Conservation (phyloP, 1,140 invertebrate genomes). For the Lycorma delicatula region DNA sequence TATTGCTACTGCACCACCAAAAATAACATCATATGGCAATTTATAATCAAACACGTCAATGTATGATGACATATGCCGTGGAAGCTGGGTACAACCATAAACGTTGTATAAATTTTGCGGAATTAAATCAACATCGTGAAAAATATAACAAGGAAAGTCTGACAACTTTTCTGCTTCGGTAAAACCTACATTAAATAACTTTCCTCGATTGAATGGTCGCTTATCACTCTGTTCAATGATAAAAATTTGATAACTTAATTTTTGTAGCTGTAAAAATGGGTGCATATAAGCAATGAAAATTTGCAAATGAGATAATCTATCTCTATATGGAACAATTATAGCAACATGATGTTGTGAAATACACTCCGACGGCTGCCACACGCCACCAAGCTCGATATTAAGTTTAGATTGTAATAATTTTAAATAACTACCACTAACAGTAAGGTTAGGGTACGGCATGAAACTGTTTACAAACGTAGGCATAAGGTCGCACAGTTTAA, state of each 20-base stretch:
- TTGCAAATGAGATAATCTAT: slow-evolving; percentile 68
- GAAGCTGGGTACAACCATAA: slow-evolving; percentile 80
- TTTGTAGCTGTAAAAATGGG: slow-evolving; percentile 77
- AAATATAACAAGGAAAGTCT: slow-evolving; percentile 77
- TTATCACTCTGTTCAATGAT: slow-evolving; percentile 78
- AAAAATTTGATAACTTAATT: slow-evolving; percentile 79
- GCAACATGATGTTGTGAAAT: slow-evolving; percentile 67
- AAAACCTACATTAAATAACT: slow-evolving; percentile 89
- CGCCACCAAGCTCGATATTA: slow-evolving; percentile 46
- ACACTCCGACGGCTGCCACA: slow-evolving; percentile 64
- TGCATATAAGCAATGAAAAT: slow-evolving; percentile 83
- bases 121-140: slow-evolving; percentile 92
- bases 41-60: slow-evolving; percentile 81
- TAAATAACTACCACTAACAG: slow-evolving; percentile 4
- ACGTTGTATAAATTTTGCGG: slow-evolving; percentile 83
- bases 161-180: slow-evolving; percentile 57
- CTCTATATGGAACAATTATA: slow-evolving; percentile 81
- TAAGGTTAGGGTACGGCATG: slow-evolving; percentile 2
- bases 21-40: slow-evolving; percentile 61
- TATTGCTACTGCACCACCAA: slow-evolving; percentile 70
- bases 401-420: slow-evolving; percentile 8
- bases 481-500: slow-evolving; percentile 12
- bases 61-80: slow-evolving; percentile 87
- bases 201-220: slow-evolving; percentile 83
- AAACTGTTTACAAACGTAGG: slow-evolving; percentile 2